Evolutionary conservation across 2,797 vertebrate species (phyloP), one percentile per base, ranked within the genome.

Genomic region (Phyllotis vaccarum): DNA sequence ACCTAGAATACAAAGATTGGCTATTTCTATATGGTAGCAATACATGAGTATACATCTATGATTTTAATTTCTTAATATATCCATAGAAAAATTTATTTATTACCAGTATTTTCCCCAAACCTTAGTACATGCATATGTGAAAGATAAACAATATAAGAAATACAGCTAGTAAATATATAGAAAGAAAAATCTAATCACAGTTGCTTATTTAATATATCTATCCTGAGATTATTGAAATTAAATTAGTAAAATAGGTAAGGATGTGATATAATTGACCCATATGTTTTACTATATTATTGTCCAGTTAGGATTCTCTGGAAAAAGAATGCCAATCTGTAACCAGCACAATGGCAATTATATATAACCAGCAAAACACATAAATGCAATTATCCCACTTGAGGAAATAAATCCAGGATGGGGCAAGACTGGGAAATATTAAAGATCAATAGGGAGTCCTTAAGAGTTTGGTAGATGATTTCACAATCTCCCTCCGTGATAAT

Each of bases 61-160:
- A 49, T 66, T 95, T 96, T n/a, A 86, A 76, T 89, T 95, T 95
- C 95, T 94, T n/a, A 91, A 49, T 91, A 87, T 79, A 74, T 11
- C 22, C 74, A 19, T 49, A 88, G 10, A 95, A 31, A 34, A 89
- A 87, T 95, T 76, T 5, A 54, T 95, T 96, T 82, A 8, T 96
- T 80, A 85, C 76, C 85, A 40, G 70, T 72, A 85, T 68, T 66
- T 94, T 31, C 21, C 16, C 5, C 89, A 90, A 49, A 95, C 24
- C 62, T 94, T 82, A 86, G 78, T 21, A 93, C 16, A 95, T 95
- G 64, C 68, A 58, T 56, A 95, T 60, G 12, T 76, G 92, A 91
- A 94, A 22, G 13, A 83, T 49, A 97, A 91, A 81, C 40, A 80
- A 87, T 68, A 29, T 86, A 85, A 95, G 54, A 93, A 93, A 37